These are phyloP conservation scores for Oophaga pumilio DNA, from an alignment of 2,113 vertebrate species.

Conservation along the genomic window DNA sequence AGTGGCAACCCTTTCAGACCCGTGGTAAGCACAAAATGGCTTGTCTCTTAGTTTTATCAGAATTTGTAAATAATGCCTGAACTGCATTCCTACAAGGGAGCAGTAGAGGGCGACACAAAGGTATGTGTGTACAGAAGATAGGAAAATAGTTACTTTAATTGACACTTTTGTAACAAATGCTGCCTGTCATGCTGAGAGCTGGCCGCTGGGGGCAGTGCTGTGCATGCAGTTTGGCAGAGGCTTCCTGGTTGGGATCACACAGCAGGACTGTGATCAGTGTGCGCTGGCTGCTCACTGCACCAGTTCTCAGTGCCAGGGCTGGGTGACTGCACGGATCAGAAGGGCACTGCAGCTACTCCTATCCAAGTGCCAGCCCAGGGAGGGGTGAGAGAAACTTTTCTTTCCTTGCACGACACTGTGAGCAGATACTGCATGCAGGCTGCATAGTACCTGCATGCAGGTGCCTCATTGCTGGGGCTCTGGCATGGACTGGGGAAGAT, in stretches of 20 bases:
- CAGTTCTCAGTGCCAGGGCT: background rate
- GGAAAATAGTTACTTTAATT: background rate
- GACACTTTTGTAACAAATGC: background rate
- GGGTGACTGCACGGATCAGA: background rate
- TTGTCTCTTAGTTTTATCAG: no score
- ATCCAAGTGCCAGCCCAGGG: background rate
- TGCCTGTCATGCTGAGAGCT: background rate
- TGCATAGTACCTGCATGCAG: background rate
- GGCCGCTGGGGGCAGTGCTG: constrained; percentile 43
- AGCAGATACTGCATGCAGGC: background rate
- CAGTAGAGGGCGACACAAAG: background rate
- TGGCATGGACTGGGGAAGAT: background rate
- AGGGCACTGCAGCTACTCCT: background rate
- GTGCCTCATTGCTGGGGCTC: background rate
- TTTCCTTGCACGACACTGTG: background rate
- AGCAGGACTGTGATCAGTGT: background rate
- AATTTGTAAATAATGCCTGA: background rate
- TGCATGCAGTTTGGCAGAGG: background rate
- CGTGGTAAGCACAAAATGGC: no score
- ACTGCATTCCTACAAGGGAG: background rate
- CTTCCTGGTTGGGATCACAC: constrained; percentile 48
- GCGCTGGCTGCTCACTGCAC: constrained; percentile 1
- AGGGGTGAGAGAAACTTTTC: background rate
- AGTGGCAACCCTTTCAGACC: no score
- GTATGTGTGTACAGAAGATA: background rate